Percentiles rank a stretch among this genome's conserved stretches.
Evolutionary conservation across 2,113 vertebrate species (phyloP).

Genomic region (Alaudala cheleensis): DNA sequence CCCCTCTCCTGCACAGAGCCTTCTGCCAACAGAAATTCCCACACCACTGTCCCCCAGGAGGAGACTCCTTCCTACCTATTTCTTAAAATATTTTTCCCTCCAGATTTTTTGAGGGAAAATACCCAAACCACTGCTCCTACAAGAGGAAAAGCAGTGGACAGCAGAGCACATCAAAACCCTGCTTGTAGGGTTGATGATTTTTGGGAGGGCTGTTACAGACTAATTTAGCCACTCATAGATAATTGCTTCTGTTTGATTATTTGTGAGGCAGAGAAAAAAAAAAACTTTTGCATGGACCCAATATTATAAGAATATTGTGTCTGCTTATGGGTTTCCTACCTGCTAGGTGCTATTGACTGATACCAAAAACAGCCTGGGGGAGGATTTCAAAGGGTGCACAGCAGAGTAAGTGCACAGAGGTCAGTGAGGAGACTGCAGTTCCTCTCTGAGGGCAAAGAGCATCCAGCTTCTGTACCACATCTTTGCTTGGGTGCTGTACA

Average conservation of each 20-base stretch:
- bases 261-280: background rate
- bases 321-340: background rate
- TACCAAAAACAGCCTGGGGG: background rate
- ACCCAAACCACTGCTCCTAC: background rate
- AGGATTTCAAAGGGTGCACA: background rate
- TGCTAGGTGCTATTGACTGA: accelerated
- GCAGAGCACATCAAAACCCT: background rate
- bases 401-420: background rate
- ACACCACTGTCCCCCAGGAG: background rate
- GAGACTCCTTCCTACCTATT: background rate
- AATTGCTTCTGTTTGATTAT: background rate
- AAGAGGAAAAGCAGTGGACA: background rate
- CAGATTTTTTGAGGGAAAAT: background rate
- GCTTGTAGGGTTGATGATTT: background rate
- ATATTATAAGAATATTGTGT: background rate
- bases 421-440: background rate
- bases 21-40: background rate
- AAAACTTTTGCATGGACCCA: background rate
- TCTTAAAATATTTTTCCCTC: background rate
- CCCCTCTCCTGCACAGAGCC: background rate
- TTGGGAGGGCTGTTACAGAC: background rate
- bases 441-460: background rate
- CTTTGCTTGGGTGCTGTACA: background rate
- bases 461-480: background rate
- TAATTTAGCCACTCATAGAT: background rate